Evolutionary conservation across 2,797 vertebrate species (phyloP), one percentile per base, ranked within the genome.

Genomic region (Molothrus ater): DNA sequence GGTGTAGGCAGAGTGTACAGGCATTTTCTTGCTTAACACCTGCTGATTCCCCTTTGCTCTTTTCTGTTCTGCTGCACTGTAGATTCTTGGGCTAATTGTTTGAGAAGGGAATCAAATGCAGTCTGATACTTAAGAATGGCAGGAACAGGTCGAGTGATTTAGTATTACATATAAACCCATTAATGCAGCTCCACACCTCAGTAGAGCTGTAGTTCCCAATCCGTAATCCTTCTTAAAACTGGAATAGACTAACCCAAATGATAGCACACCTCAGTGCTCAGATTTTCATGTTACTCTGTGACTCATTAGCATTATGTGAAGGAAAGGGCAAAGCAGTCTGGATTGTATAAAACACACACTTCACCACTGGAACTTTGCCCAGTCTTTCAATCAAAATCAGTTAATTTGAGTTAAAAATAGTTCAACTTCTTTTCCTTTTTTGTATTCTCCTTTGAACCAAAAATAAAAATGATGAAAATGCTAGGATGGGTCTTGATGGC

Each of bases 171-270:
- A 45, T 54, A 47, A 92, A 94, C 64, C 32, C 57, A 79, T 90
- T 91, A 92, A 92, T 95, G 94, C 92, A 71, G 11, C 56, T 90
- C 48, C 82, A 73, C 80, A 90, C 61, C 53, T 93, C 86, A 92
- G 85, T 0, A 88, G 73, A 84, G 22, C 63, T 84, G 56, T 32
- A 92, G 80, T 82, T 93, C 56, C 91, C 53, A 71, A 38, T 64
- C 84, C 0, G 0, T 96, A 93, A 96, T 93, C 74, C 78, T 84
- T 74, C 56, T 86, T 80, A 90, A 96, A 61, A 40, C 91, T 81
- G 63, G 64, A 66, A 79, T 43, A 94, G 60, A 86, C 87, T 90
- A 90, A 92, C 70, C 38, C 60, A 80, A 93, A 73, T 0, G 8
- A 4, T 4, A 80, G 64, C 64, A 86, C 40, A 92, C 86, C 88